phyloP scores from a whole-genome alignment of 2,113 vertebrate genomes.

The Mormoops blainvillei region DNA sequence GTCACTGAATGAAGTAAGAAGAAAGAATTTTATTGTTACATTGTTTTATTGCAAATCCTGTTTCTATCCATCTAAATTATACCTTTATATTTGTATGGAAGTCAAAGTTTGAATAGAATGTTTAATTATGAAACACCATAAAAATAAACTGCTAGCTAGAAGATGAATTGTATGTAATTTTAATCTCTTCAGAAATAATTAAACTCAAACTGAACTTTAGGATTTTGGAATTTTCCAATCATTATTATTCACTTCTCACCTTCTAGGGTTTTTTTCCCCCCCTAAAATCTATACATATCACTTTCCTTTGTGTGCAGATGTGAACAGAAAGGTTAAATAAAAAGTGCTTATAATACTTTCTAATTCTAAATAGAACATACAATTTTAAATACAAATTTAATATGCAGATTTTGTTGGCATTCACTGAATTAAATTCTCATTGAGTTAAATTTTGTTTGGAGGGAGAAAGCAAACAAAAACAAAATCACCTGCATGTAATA shows the following conservation, averaged over 20 bases:
- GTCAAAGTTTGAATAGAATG: constrained; percentile 50
- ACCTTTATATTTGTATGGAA: constrained; percentile 44
- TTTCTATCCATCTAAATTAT: constrained; percentile 57
- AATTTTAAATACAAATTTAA: background rate
- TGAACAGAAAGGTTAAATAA: background rate
- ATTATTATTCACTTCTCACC: background rate
- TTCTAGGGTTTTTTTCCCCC: background rate
- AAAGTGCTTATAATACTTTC: background rate
- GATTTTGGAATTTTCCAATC: background rate
- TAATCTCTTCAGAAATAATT: constrained; percentile 45
- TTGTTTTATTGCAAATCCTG: constrained; percentile 1
- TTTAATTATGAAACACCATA: constrained; percentile 50
- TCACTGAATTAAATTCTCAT: background rate
- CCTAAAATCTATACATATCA: background rate
- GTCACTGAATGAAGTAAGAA: constrained; percentile 23
- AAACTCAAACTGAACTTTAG: constrained; percentile 11
- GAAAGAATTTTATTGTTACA: constrained; percentile 40
- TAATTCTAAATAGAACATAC: background rate
- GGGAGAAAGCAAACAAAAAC: background rate
- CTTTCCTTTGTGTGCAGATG: background rate
- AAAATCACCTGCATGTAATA: background rate
- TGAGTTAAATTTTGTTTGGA: background rate
- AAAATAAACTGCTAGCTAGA: background rate
- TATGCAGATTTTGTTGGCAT: background rate
- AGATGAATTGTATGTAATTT: constrained; percentile 29